Percentiles rank a stretch among this genome's conserved stretches.
Evolutionary conservation across 2,113 vertebrate species (phyloP).

Genomic region (Ondatra zibethicus): DNA sequence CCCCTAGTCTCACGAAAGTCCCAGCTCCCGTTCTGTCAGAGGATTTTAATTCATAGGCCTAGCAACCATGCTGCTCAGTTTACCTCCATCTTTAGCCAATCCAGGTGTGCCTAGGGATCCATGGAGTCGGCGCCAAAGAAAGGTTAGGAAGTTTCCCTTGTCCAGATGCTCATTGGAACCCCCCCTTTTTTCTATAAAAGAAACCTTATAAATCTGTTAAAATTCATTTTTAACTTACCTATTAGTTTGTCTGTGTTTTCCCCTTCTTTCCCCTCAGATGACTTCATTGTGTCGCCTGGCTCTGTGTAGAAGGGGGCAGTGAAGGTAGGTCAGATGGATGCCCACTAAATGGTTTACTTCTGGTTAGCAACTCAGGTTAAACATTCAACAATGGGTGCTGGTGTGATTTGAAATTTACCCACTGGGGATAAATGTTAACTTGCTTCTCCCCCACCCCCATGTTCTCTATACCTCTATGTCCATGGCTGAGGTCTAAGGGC

Average conservation of each 20-base stretch:
- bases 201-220: not conserved
- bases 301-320: not conserved
- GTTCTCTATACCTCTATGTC: not conserved
- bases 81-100: not conserved
- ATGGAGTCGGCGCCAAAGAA: not conserved
- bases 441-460: not conserved
- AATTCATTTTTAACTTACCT: not conserved
- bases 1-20: not conserved
- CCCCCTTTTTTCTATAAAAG: not conserved
- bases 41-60: not conserved
- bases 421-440: not conserved
- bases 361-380: constrained; percentile 47
- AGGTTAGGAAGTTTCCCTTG: not conserved
- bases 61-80: not conserved
- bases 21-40: rapidly evolving
- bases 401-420: not conserved
- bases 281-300: not conserved
- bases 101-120: not conserved
- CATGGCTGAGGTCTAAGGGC: not conserved
- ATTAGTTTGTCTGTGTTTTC: not conserved
- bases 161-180: not conserved
- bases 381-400: not conserved
- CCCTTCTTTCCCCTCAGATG: not conserved
- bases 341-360: constrained; percentile 19
- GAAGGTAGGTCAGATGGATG: not conserved